These are phyloP conservation scores for Neoaliturus tenellus DNA, from an alignment of 2,888 invertebrate species.

Conservation along the genomic window DNA sequence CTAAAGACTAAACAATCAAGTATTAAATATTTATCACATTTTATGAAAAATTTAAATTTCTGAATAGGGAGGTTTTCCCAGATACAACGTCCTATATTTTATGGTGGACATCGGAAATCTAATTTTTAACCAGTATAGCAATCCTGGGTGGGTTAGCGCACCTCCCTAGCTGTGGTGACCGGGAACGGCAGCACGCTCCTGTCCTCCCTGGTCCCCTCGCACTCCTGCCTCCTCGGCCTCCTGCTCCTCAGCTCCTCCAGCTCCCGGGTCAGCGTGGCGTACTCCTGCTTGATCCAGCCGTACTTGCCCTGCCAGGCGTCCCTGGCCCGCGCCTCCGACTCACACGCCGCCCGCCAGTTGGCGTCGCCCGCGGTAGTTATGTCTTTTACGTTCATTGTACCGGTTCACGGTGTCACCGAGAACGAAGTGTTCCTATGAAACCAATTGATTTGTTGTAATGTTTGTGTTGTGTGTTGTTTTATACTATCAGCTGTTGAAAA, in stretches of 20 bases:
- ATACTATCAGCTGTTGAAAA: too few relatives aligned
- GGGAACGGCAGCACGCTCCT: constrained; percentile 50
- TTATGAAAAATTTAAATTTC: too few relatives aligned
- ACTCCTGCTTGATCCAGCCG: constrained; percentile 45
- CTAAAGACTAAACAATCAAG: too few relatives aligned
- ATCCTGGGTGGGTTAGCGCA: too few relatives aligned
- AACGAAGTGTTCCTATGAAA: neutral
- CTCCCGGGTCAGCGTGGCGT: constrained; percentile 20
- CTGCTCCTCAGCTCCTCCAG: constrained; percentile 29
- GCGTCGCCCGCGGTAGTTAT: constrained; percentile 38
- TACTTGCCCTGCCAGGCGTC: constrained; percentile 47
- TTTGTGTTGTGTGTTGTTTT: too few relatives aligned
- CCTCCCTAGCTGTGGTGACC: constrained; percentile 27
- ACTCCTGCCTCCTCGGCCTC: neutral
- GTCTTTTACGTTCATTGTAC: constrained; percentile 6
- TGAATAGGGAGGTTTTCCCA: too few relatives aligned
- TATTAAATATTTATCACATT: too few relatives aligned
- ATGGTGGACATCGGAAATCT: too few relatives aligned
- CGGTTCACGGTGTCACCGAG: neutral
- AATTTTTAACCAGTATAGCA: too few relatives aligned
- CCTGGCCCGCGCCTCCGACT: constrained; percentile 46
- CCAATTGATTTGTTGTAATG: too few relatives aligned
- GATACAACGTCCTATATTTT: too few relatives aligned
- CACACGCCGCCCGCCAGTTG: constrained; percentile 53
- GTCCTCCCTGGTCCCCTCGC: neutral